A percentile compares a stretch with the other conserved stretches of the same genome.
Conservation (phyloP, 1,140 invertebrate species). For the Drosophila busckii region DNA sequence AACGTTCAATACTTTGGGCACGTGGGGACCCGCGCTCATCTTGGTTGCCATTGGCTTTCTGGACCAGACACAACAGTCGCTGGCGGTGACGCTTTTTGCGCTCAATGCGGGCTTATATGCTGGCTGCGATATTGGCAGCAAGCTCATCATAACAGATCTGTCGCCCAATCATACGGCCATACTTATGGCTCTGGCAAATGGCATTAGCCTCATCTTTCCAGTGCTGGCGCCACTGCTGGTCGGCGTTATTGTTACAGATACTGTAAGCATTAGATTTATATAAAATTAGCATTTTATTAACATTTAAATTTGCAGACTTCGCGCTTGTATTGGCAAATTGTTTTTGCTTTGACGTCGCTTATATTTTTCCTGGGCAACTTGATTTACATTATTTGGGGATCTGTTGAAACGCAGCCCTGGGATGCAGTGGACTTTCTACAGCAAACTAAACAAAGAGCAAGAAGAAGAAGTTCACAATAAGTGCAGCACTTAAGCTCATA, state of each 20-base stretch:
- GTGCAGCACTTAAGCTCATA: no score
- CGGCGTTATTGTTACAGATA: constrained; percentile 82
- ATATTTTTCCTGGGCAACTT: constrained; percentile 84
- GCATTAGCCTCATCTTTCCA: constrained; percentile 85
- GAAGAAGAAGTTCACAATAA: no score
- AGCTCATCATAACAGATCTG: constrained; percentile 86
- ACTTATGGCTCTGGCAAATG: constrained; percentile 85
- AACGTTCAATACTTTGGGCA: constrained; percentile 83
- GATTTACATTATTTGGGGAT: constrained; percentile 84
- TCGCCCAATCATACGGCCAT: constrained; percentile 88
- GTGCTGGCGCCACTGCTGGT: constrained; percentile 84
- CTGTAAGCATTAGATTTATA: no score
- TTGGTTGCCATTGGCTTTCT: constrained; percentile 83
- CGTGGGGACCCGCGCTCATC: constrained; percentile 81
- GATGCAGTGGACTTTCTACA: constrained; percentile 79
- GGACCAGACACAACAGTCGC: constrained; percentile 39
- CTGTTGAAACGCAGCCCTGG: constrained; percentile 82
- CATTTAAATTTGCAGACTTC: constrained; percentile 80
- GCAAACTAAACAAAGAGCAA: no score
- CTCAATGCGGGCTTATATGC: constrained; percentile 88
- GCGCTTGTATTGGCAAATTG: constrained; percentile 83
- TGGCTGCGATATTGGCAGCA: constrained; percentile 85
- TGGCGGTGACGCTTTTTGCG: constrained; percentile 83
- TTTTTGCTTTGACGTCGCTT: constrained; percentile 85
- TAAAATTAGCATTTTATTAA: no score